A percentile compares a stretch with the other conserved stretches of the same genome.
phyloP scores from a whole-genome alignment of 2,797 vertebrate genomes.

The Acrossocheilus fasciatus region DNA sequence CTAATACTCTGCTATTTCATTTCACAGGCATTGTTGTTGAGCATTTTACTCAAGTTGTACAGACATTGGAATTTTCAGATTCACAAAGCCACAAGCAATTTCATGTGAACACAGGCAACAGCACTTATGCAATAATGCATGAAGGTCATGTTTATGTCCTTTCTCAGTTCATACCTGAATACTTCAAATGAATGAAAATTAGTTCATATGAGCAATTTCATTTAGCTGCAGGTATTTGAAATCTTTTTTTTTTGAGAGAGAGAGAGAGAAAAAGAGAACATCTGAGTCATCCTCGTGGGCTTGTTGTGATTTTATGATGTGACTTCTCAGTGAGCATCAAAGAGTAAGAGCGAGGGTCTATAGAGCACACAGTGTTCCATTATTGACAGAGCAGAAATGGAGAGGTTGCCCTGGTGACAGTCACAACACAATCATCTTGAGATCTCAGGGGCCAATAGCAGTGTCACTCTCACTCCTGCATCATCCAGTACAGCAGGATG shows the following conservation, averaged over 20 bases:
- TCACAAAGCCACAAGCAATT: not conserved
- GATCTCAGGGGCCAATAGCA: constrained; percentile 15
- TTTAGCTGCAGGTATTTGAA: not conserved
- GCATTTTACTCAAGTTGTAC: not conserved
- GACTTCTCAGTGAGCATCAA: constrained; percentile 39
- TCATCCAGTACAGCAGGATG: not conserved
- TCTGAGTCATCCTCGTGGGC: constrained; percentile 17
- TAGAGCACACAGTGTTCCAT: constrained; percentile 26
- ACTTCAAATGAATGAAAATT: not conserved
- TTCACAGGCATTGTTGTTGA: not conserved
- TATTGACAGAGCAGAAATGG: constrained; percentile 40
- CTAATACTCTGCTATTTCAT: not conserved
- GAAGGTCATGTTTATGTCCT: not conserved
- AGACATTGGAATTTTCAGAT: constrained; percentile 3
- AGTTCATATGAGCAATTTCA: not conserved
- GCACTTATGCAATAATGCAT: no score
- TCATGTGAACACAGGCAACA: not conserved
- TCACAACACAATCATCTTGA: constrained; percentile 6
- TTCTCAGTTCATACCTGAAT: not conserved
- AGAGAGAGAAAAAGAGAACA: not conserved
- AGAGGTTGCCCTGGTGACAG: constrained; percentile 48
- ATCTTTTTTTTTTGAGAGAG: not conserved
- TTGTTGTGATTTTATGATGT: not conserved
- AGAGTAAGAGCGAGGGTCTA: not conserved
- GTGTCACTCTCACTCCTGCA: constrained; percentile 2